Evolutionary conservation across 2,797 vertebrate genomes (phyloP).

Genomic region (Momotus momota): DNA sequence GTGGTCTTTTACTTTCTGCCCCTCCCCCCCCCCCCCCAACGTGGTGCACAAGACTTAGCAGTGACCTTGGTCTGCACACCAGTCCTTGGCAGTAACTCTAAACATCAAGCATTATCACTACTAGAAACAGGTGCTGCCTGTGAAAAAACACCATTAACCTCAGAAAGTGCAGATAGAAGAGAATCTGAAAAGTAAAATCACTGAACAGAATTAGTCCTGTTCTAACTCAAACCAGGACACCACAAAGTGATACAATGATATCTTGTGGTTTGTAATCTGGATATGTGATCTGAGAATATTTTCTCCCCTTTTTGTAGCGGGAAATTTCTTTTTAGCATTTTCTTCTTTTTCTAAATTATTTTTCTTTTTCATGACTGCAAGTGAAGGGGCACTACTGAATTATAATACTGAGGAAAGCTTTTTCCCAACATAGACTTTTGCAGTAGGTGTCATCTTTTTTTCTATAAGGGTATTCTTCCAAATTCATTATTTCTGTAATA

Average conservation of each 20-base stretch:
- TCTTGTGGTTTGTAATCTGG: neutral
- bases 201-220: too few species aligned
- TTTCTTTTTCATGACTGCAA: neutral
- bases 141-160: too few species aligned
- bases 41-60: too few species aligned
- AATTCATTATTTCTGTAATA: neutral
- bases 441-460: neutral
- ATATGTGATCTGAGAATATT: neutral
- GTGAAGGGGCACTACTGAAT: neutral
- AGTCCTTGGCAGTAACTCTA: too few species aligned
- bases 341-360: neutral
- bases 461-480: neutral
- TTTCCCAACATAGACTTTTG: neutral
- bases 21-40: too few species aligned
- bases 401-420: neutral
- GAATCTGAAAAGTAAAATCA: too few species aligned
- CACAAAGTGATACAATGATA: neutral
- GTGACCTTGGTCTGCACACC: too few species aligned
- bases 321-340: neutral
- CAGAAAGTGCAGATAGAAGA: too few species aligned
- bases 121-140: too few species aligned
- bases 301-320: neutral
- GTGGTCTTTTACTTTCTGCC: too few species aligned
- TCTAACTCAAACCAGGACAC: too few species aligned
- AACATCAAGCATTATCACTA: too few species aligned